phyloP scores from a whole-genome alignment of 1,140 invertebrate species.

The Zophobas morio region DNA sequence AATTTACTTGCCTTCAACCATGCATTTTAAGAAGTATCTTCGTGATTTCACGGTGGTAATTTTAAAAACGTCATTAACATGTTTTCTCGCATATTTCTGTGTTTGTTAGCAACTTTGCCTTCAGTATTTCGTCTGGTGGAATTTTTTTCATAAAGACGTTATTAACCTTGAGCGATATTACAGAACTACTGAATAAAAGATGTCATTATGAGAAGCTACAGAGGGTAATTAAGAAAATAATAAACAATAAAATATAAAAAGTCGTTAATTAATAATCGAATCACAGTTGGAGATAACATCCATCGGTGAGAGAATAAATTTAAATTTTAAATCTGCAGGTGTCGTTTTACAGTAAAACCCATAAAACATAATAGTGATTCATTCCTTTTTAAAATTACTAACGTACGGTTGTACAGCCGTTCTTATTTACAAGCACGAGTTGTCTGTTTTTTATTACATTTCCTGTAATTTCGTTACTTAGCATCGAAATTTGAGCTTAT shows the following conservation, averaged over 20 bases:
- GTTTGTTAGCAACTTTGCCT: too few relatives aligned
- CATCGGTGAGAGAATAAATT: slow-evolving; percentile 50
- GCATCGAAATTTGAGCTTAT: too few relatives aligned
- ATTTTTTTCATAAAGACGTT: too few relatives aligned
- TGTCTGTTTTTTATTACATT: too few relatives aligned
- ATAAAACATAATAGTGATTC: slow-evolving; percentile 48
- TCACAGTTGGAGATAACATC: slow-evolving; percentile 47
- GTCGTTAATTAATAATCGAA: slow-evolving; percentile 46
- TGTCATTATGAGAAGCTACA: too few relatives aligned
- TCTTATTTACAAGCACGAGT: too few relatives aligned
- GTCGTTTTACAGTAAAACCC: slow-evolving; percentile 45
- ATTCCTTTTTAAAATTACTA: slow-evolving; percentile 43
- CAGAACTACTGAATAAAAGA: too few relatives aligned
- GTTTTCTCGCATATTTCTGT: neutral
- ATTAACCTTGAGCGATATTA: too few relatives aligned
- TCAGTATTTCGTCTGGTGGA: too few relatives aligned
- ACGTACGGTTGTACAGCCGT: neutral
- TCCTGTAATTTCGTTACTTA: too few relatives aligned
- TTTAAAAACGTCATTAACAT: neutral
- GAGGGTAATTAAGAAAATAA: too few relatives aligned
- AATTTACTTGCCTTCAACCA: neutral
- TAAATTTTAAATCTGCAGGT: slow-evolving; percentile 51
- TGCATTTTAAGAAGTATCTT: slow-evolving; percentile 3
- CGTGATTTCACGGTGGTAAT: neutral
- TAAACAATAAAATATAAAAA: too few relatives aligned